These are phyloP conservation scores for Yponomeuta plumbellus DNA, from an alignment of 2,888 invertebrate species.

Conservation along the genomic window DNA sequence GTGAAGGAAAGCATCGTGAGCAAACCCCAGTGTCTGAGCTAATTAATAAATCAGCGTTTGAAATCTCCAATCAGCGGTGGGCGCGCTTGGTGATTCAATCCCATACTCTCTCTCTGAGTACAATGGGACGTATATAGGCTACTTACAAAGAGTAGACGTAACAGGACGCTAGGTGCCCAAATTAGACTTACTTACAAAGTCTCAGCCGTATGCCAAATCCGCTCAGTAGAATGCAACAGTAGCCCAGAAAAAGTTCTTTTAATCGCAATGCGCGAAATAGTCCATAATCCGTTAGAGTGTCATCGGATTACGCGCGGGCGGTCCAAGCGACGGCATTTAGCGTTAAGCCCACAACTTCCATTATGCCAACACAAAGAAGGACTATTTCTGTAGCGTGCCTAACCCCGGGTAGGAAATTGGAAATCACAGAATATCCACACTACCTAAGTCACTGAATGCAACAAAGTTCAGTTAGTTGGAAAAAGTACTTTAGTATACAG, in stretches of 20 bases:
- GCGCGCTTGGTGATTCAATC: no score
- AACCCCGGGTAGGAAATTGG: constrained; percentile 26
- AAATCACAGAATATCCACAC: neutral
- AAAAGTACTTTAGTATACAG: no score
- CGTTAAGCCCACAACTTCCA: constrained; percentile 37
- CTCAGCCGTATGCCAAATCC: neutral
- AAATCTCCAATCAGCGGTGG: no score
- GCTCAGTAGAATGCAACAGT: neutral
- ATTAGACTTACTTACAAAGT: neutral
- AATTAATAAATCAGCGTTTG: no score
- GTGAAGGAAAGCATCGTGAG: no score
- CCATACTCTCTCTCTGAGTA: no score
- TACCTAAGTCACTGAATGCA: no score
- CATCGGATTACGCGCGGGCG: constrained; percentile 47
- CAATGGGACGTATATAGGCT: no score
- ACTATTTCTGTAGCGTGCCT: constrained; percentile 48
- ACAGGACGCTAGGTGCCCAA: neutral
- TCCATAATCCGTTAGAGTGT: constrained; percentile 30
- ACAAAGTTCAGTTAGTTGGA: no score
- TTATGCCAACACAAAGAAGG: constrained; percentile 45
- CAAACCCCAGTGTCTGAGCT: no score
- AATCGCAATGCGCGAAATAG: neutral
- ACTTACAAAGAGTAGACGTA: neutral
- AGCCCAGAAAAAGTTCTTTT: neutral
- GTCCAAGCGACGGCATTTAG: constrained; percentile 32